A percentile compares a stretch with the other conserved stretches of the same genome.
Evolutionary conservation across 2,888 invertebrate species (phyloP).

Genomic region (Acrobasis suavella): DNA sequence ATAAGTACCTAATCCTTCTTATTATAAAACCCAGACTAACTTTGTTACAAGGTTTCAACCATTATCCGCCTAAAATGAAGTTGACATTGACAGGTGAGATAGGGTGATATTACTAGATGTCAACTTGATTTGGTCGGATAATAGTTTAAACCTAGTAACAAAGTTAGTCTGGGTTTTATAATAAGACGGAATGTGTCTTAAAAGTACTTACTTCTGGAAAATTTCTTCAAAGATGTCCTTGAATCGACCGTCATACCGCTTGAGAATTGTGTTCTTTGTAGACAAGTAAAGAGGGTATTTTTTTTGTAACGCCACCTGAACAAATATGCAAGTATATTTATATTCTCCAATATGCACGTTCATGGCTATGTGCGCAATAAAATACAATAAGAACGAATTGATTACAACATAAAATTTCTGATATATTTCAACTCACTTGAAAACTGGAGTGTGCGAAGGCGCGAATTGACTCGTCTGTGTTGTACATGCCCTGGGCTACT

Average conservation of each 20-base stretch:
- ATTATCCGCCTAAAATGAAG: no score
- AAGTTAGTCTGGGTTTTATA: no score
- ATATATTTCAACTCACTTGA: constrained; percentile 72
- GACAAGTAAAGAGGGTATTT: constrained; percentile 95
- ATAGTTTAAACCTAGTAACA: no score
- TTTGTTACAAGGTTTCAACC: no score
- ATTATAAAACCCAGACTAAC: no score
- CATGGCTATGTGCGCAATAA: not conserved
- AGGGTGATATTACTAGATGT: no score
- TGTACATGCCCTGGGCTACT: constrained; percentile 94
- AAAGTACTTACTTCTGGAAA: constrained; percentile 85
- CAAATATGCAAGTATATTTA: constrained; percentile 33
- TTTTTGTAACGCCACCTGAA: constrained; percentile 88
- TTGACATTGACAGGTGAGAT: no score
- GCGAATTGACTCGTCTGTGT: constrained; percentile 92
- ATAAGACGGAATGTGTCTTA: no score
- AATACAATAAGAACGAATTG: not conserved
- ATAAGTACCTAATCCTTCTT: no score
- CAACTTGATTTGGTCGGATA: no score
- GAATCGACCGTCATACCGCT: constrained; percentile 94
- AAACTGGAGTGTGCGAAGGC: constrained; percentile 94
- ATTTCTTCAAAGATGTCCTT: constrained; percentile 96
- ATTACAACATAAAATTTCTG: not conserved
- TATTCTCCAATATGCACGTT: not conserved
- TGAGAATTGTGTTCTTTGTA: constrained; percentile 95